Conservation (phyloP, 2,797 vertebrate species). For the Girardinus metallicus region DNA sequence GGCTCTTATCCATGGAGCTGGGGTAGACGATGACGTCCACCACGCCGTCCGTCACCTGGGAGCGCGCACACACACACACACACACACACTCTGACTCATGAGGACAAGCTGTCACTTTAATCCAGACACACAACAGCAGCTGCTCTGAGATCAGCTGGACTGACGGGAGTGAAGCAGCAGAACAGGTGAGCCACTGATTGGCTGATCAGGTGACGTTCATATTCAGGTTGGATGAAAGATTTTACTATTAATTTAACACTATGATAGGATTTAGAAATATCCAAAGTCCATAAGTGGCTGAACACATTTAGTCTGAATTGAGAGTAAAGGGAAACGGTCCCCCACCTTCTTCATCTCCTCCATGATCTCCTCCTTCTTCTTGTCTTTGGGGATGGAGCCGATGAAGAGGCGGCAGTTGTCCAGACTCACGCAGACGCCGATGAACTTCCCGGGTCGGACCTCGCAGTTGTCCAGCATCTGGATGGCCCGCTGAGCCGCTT, state of each 20-base stretch:
- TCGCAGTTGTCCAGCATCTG: conserved; percentile 91
- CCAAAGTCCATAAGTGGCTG: not conserved
- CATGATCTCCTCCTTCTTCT: conserved; percentile 92
- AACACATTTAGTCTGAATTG: not conserved
- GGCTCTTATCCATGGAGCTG: conserved; percentile 84
- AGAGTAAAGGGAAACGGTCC: not conserved
- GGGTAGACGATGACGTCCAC: conserved; percentile 93
- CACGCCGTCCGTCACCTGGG: conserved; percentile 91
- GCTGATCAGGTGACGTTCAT: not conserved
- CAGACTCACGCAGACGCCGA: conserved; percentile 93
- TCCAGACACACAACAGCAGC: not conserved
- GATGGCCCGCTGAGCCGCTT: conserved; percentile 90
- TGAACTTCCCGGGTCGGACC: conserved; percentile 90
- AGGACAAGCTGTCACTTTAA: not conserved
- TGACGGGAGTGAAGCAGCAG: not conserved
- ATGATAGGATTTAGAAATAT: too few relatives aligned
- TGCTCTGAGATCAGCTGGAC: not conserved
- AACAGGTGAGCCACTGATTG: not conserved
- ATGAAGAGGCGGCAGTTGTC: conserved; percentile 97
- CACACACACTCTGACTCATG: not conserved
- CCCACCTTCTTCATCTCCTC: conserved; percentile 84
- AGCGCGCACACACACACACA: not conserved
- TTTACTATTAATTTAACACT: too few relatives aligned
- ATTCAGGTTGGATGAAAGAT: too few relatives aligned
- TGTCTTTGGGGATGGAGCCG: conserved; percentile 94